Conservation (phyloP, 2,113 vertebrate species). For the Equus quagga region DNA sequence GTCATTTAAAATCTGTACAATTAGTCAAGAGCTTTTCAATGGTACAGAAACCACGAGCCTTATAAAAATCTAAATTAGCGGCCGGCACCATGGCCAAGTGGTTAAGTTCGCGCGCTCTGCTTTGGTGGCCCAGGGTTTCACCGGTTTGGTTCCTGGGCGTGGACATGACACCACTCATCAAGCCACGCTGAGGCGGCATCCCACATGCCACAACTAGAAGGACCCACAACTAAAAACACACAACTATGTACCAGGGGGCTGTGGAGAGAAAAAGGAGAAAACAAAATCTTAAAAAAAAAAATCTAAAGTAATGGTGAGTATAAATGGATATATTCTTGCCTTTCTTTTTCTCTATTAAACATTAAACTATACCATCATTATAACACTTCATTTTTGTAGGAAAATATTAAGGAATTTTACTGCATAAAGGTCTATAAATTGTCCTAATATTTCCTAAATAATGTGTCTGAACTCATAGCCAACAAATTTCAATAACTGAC, state of each 20-base stretch:
- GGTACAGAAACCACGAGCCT: neutral
- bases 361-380: neutral
- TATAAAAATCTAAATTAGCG: neutral
- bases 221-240: too few species aligned
- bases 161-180: too few species aligned
- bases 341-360: slow-evolving; percentile 34
- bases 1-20: slow-evolving; percentile 13
- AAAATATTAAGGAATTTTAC: slow-evolving; percentile 27
- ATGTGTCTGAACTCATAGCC: neutral
- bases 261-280: too few species aligned
- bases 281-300: neutral
- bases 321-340: neutral
- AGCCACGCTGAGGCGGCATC: too few species aligned
- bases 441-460: neutral
- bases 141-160: too few species aligned
- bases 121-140: too few species aligned
- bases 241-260: too few species aligned
- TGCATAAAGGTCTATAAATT: slow-evolving; percentile 18
- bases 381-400: neutral
- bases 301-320: neutral
- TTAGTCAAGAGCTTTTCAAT: neutral
- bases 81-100: too few species aligned
- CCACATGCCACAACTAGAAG: too few species aligned
- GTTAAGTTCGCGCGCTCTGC: too few species aligned
- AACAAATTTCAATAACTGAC: slow-evolving; percentile 23